Conservation (phyloP, 2,888 invertebrate genomes). For the Lasiommata megera region DNA sequence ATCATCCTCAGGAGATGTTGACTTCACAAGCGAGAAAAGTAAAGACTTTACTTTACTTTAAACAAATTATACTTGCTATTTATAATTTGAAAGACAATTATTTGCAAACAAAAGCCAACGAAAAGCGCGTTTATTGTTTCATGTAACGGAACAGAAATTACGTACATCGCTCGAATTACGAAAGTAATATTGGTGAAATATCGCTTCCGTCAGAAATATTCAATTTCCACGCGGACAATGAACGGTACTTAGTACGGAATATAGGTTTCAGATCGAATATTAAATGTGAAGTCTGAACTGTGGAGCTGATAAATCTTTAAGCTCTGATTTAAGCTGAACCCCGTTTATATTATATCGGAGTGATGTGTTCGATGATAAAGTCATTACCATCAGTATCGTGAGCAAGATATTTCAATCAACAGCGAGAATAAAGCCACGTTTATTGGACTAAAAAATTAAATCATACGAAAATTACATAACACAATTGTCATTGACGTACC, state of each 20-base stretch:
- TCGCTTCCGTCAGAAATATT: constrained; percentile 26
- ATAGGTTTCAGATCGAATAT: constrained; percentile 17
- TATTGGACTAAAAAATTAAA: too few species aligned
- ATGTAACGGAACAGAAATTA: background rate
- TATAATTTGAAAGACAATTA: background rate
- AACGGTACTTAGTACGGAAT: constrained; percentile 24
- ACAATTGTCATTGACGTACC: too few species aligned
- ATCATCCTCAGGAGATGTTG: too few species aligned
- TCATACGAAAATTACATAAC: too few species aligned
- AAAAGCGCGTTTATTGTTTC: constrained; percentile 6
- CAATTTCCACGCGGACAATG: constrained; percentile 21
- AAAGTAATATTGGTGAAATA: constrained; percentile 20
- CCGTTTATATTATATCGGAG: background rate
- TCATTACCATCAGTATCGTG: background rate
- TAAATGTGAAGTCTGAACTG: constrained; percentile 23
- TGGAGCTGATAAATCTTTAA: constrained; percentile 24
- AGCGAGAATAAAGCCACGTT: too few species aligned
- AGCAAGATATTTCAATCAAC: too few species aligned
- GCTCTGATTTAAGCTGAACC: constrained; percentile 12
- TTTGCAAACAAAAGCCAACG: constrained; percentile 1
- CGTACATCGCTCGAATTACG: constrained; percentile 6
- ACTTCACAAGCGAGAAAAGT: too few species aligned
- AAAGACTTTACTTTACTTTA: too few species aligned
- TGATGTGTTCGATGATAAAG: background rate
- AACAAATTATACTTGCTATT: too few species aligned